Conservation (phyloP, 2,797 vertebrate species). For the Chelon labrosus region DNA sequence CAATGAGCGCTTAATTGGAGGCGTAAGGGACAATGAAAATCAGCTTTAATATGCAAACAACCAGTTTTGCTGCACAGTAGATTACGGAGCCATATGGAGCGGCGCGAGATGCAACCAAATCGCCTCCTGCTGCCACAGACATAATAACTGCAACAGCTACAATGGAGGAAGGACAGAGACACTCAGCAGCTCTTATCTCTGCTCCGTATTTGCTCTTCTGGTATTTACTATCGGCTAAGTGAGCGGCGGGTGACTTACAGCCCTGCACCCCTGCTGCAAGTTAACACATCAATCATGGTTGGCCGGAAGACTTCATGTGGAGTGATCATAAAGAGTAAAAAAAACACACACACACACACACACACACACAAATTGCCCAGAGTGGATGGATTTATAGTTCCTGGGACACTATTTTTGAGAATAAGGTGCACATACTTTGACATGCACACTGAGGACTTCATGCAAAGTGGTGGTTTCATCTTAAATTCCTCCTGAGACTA, state of each 20-base stretch:
- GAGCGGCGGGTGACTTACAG: slow-evolving; percentile 59
- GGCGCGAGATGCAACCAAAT: slow-evolving; percentile 30
- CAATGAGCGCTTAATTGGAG: slow-evolving; percentile 48
- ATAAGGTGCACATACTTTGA: slow-evolving; percentile 11
- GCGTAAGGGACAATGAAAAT: slow-evolving; percentile 19
- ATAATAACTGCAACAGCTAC: slow-evolving; percentile 44
- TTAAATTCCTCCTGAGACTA: background rate
- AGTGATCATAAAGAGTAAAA: slow-evolving; percentile 41
- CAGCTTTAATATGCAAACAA: slow-evolving; percentile 32
- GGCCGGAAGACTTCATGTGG: slow-evolving; percentile 51
- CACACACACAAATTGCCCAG: slow-evolving; percentile 3
- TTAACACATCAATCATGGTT: slow-evolving; percentile 66
- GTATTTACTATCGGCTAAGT: slow-evolving; percentile 73
- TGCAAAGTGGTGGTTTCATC: no score
- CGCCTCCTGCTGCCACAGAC: slow-evolving; percentile 45
- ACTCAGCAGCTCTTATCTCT: slow-evolving; percentile 64
- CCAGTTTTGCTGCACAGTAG: slow-evolving; percentile 3
- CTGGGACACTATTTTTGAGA: slow-evolving; percentile 13
- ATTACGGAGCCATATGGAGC: slow-evolving; percentile 18
- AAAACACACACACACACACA: no score
- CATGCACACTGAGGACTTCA: background rate
- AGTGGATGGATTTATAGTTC: slow-evolving; percentile 44
- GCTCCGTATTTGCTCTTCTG: slow-evolving; percentile 63
- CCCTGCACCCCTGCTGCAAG: slow-evolving; percentile 46
- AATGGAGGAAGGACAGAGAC: slow-evolving; percentile 48